These are phyloP conservation scores for Pelusios castaneus DNA, from an alignment of 2,113 vertebrate genomes.

Conservation along the genomic window DNA sequence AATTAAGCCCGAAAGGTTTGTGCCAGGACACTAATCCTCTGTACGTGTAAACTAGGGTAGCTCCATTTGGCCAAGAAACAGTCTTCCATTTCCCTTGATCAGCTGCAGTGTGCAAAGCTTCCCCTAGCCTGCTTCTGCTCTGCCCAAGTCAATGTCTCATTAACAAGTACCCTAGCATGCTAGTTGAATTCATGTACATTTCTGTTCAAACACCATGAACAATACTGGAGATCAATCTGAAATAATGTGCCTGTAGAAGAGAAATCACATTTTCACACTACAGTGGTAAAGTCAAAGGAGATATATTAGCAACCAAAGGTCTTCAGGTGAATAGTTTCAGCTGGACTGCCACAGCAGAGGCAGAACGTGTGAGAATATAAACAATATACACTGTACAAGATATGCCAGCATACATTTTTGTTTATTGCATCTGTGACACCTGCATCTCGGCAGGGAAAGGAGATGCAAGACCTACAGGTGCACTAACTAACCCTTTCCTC, in stretches of 20 bases:
- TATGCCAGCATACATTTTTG: neutral
- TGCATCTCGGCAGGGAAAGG: conserved; percentile 42
- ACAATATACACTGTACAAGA: neutral
- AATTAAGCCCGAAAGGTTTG: neutral
- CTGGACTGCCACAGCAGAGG: conserved; percentile 46
- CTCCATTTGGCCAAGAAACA: neutral
- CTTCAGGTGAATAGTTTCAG: conserved; percentile 24
- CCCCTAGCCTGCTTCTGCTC: neutral
- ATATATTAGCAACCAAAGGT: conserved; percentile 37
- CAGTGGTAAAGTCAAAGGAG: neutral
- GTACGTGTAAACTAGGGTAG: neutral
- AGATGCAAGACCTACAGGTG: conserved; percentile 55
- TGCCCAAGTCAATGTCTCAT: neutral
- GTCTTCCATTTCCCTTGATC: neutral
- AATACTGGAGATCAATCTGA: neutral
- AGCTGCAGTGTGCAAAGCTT: neutral
- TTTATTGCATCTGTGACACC: neutral
- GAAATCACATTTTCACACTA: neutral
- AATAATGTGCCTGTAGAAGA: neutral
- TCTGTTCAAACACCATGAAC: neutral
- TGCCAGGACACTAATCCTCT: neutral
- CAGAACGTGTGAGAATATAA: neutral
- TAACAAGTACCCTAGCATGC: neutral
- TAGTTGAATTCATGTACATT: neutral
- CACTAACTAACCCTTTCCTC: neutral